These are phyloP conservation scores for Prionailurus viverrinus DNA, from an alignment of 2,113 vertebrate genomes.

Conservation along the genomic window DNA sequence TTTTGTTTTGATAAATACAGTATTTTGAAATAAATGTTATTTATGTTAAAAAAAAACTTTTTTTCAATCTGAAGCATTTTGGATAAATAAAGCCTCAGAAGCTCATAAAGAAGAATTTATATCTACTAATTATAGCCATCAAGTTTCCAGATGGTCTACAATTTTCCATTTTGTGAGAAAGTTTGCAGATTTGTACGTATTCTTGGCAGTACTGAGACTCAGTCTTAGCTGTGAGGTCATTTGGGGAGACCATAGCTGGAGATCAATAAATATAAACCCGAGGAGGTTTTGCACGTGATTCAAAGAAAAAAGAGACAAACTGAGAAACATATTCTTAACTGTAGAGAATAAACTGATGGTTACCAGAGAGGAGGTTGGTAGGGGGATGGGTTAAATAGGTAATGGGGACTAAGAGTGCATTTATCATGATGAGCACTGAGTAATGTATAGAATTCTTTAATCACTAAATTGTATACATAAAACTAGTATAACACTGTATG, in stretches of 20 bases:
- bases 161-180: constrained; percentile 15
- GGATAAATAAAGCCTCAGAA: background rate
- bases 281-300: background rate
- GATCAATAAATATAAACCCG: background rate
- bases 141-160: background rate
- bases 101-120: background rate
- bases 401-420: background rate
- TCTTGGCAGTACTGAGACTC: background rate
- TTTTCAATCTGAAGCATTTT: background rate
- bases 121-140: background rate
- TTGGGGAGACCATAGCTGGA: background rate
- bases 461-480: background rate
- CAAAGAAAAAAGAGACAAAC: background rate
- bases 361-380: background rate
- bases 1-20: background rate
- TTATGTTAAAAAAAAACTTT: background rate
- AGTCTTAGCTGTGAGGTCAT: background rate
- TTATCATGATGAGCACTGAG: background rate
- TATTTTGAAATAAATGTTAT: background rate
- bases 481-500: background rate
- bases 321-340: background rate
- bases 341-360: background rate
- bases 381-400: background rate
- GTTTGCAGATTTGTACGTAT: background rate
- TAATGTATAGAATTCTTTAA: background rate